Conservation (phyloP, 2,113 vertebrate species). For the Aleadryas rufinucha region DNA sequence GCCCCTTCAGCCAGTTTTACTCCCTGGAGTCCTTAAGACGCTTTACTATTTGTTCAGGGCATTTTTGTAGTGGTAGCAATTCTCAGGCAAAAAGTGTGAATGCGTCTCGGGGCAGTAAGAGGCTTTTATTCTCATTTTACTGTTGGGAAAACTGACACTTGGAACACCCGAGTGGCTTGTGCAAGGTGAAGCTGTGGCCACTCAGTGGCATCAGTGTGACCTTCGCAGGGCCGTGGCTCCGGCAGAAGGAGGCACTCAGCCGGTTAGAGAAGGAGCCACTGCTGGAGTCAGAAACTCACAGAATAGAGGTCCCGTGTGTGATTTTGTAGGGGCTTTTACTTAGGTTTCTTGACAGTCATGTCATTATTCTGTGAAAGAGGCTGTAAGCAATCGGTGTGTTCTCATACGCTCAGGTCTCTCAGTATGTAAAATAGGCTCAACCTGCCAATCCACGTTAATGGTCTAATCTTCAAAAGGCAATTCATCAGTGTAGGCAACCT, state of each 20-base stretch:
- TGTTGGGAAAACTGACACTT: neutral
- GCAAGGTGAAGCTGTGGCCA: neutral
- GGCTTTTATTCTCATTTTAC: neutral
- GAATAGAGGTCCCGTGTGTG: neutral
- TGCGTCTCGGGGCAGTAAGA: neutral
- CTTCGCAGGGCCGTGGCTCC: neutral
- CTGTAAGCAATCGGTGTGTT: neutral
- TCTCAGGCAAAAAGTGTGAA: neutral
- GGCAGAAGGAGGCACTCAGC: neutral
- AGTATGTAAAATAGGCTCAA: neutral
- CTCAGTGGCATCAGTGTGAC: neutral
- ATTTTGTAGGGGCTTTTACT: neutral
- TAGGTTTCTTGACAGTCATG: neutral
- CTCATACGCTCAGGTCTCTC: neutral
- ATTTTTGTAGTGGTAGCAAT: neutral
- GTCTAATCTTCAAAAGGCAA: neutral
- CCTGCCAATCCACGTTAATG: neutral
- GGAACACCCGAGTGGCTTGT: neutral
- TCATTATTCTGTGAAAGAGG: neutral
- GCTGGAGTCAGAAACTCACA: rapidly evolving
- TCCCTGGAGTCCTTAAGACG: neutral
- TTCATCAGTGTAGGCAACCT: neutral
- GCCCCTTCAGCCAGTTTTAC: neutral
- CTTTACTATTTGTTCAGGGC: neutral
- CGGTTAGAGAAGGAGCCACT: neutral